Conservation (phyloP, 2,113 vertebrate species). For the Lagenorhynchus albirostris region DNA sequence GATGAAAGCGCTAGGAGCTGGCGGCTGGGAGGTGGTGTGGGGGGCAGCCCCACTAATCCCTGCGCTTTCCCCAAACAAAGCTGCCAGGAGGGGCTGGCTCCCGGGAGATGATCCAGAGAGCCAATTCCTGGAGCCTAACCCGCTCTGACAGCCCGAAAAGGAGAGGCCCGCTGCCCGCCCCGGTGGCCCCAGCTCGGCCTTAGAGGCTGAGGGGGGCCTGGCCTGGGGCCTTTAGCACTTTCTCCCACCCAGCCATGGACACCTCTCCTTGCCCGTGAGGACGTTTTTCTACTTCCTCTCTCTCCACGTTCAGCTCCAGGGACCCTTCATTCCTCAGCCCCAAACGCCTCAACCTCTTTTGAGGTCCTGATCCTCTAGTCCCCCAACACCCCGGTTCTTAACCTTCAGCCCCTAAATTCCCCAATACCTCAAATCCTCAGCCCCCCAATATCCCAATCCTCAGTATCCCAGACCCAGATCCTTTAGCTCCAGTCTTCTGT, state of each 20-base stretch:
- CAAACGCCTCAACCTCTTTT: not conserved
- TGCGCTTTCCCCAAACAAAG: conserved; percentile 75
- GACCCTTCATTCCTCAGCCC: not conserved
- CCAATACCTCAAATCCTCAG: not conserved
- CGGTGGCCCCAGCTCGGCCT: not conserved
- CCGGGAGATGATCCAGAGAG: conserved; percentile 74
- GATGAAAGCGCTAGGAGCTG: conserved; percentile 76
- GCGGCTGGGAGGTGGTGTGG: conserved; percentile 66
- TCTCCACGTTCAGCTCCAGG: not conserved
- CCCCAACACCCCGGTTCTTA: not conserved
- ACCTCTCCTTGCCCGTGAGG: not conserved
- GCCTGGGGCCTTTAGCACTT: not conserved
- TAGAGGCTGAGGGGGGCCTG: not conserved
- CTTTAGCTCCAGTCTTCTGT: not conserved
- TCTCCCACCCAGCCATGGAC: not conserved
- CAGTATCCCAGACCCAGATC: not conserved
- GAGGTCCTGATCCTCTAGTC: not conserved
- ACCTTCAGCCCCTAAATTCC: not conserved
- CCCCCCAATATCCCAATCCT: not conserved
- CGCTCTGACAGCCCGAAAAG: conserved; percentile 73
- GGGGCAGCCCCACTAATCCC: conserved; percentile 76
- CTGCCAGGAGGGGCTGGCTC: conserved; percentile 74
- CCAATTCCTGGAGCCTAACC: conserved; percentile 73
- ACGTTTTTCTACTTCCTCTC: not conserved
- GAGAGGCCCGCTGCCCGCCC: conserved; percentile 11